phyloP scores from a whole-genome alignment of 1,140 invertebrate species.

The Drosophila ironensis region DNA sequence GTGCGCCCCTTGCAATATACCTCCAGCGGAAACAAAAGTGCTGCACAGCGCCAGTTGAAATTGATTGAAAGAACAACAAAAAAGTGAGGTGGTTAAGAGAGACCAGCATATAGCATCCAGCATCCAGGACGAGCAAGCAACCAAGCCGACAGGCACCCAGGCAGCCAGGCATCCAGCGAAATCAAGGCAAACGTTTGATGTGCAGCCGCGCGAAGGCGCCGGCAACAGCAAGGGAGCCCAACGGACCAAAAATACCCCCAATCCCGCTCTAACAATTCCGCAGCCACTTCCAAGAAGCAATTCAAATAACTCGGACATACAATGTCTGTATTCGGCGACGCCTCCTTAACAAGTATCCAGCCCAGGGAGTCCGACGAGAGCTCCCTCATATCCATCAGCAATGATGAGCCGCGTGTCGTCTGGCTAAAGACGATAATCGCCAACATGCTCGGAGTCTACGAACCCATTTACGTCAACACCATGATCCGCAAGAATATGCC shows the following conservation, averaged over 20 bases:
- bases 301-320: conserved; percentile 21
- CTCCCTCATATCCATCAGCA: conserved; percentile 5
- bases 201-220: conserved; percentile 38
- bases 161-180: conserved; percentile 21
- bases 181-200: conserved; percentile 48
- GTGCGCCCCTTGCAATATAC: background rate
- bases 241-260: background rate
- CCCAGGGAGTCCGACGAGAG: background rate
- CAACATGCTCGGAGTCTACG: conserved; percentile 71
- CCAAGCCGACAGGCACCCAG: background rate
- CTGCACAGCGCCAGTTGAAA: conserved; percentile 52
- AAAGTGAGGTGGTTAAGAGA: conserved; percentile 30
- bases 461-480: conserved; percentile 63
- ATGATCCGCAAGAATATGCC: conserved; percentile 50
- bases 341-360: background rate
- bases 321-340: conserved; percentile 4
- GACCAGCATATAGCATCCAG: no score
- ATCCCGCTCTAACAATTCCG: background rate
- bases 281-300: conserved; percentile 20
- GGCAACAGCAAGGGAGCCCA: conserved; percentile 10
- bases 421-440: conserved; percentile 74
- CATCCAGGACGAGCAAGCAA: background rate
- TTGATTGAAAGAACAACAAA: conserved; percentile 66
- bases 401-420: conserved; percentile 57
- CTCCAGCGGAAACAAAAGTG: conserved; percentile 48